A percentile compares a stretch with the other conserved stretches of the same genome.
Evolutionary conservation across 2,888 invertebrate genomes (phyloP).

Genomic region (Scaptomyza flava): DNA sequence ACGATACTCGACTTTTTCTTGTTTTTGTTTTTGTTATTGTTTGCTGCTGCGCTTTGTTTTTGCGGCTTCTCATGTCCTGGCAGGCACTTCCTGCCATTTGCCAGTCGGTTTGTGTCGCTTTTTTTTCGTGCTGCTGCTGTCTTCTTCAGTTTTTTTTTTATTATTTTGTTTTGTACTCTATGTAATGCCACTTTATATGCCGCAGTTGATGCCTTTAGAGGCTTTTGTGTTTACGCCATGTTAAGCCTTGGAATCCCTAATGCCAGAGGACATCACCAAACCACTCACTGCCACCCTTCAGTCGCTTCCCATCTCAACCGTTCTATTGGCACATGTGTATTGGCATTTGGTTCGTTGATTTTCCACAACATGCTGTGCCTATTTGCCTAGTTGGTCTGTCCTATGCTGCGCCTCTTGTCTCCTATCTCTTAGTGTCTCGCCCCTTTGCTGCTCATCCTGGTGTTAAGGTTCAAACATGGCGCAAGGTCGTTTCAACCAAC

Average conservation of each 20-base stretch:
- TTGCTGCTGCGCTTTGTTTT: conserved; percentile 55
- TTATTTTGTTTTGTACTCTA: conserved; percentile 51
- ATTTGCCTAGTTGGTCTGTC: conserved; percentile 64
- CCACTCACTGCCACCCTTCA: conserved; percentile 15
- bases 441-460: conserved; percentile 33
- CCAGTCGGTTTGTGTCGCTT: conserved; percentile 20
- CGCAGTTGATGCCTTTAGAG: conserved; percentile 82
- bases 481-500: conserved; percentile 73
- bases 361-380: conserved; percentile 75
- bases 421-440: background rate
- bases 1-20: conserved; percentile 73
- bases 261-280: conserved; percentile 65
- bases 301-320: conserved; percentile 1
- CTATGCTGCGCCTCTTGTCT: background rate
- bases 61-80: conserved; percentile 44
- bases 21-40: conserved; percentile 30
- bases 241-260: conserved; percentile 81
- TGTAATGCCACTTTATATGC: conserved; percentile 82
- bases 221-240: conserved; percentile 79
- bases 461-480: conserved; percentile 79
- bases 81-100: conserved; percentile 69
- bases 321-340: conserved; percentile 67
- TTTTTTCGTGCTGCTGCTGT: conserved; percentile 4
- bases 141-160: conserved; percentile 6
- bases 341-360: conserved; percentile 80